These are phyloP conservation scores for Stictonetta naevosa DNA, from an alignment of 2,113 vertebrate species.

Conservation along the genomic window DNA sequence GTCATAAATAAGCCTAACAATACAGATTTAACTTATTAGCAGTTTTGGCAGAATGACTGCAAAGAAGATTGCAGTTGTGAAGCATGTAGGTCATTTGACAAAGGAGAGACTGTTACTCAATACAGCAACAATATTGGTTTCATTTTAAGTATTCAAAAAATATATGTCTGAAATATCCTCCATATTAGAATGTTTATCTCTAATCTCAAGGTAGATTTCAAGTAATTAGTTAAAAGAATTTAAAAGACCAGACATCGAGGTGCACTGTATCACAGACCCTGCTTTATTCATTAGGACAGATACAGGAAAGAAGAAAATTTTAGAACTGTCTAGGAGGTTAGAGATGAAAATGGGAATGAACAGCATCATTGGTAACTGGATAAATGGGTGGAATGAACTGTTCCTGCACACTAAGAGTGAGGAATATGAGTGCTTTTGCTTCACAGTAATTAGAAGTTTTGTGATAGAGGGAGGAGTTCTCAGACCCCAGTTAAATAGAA, in stretches of 20 bases:
- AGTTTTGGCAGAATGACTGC: slow-evolving; percentile 34
- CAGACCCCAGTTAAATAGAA: background rate
- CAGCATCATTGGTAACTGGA: background rate
- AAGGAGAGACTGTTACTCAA: background rate
- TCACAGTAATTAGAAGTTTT: background rate
- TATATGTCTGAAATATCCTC: background rate
- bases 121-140: background rate
- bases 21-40: slow-evolving; percentile 53
- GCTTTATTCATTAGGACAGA: background rate
- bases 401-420: background rate
- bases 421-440: background rate
- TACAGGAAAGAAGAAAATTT: background rate
- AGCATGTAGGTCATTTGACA: background rate
- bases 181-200: background rate
- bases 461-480: background rate
- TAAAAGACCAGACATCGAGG: background rate
- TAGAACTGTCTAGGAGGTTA: background rate
- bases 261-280: background rate
- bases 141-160: background rate
- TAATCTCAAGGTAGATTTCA: background rate
- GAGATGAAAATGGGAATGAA: background rate
- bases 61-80: background rate
- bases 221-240: background rate
- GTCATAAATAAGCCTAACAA: slow-evolving; percentile 30
- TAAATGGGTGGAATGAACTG: background rate